Evolutionary conservation across 2,888 invertebrate genomes (phyloP).

Genomic region (Oxycera nigricornis): DNA sequence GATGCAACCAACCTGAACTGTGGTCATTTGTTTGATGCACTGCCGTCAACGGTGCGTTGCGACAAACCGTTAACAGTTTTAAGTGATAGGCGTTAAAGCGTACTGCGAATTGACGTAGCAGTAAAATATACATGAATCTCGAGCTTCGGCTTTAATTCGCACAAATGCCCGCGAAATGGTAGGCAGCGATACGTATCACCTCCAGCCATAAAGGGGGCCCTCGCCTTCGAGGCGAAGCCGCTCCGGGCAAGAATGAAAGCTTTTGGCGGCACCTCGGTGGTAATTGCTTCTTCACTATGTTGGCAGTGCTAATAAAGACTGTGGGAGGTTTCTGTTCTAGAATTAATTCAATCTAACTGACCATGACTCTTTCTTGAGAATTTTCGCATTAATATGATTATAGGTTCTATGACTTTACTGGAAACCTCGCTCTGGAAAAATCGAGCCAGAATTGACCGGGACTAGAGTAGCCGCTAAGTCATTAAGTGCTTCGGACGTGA

Average conservation of each 20-base stretch:
- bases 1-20: too few species aligned
- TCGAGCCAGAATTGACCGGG: too few species aligned
- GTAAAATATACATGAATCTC: not conserved
- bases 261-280: too few species aligned
- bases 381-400: constrained; percentile 4
- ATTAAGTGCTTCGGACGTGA: too few species aligned
- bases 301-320: not conserved
- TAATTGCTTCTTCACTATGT: not conserved
- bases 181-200: not conserved
- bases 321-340: not conserved
- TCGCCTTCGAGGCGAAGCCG: not conserved
- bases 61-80: not conserved
- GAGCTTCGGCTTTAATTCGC: not conserved
- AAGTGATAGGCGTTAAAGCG: not conserved
- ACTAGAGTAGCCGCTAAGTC: too few species aligned
- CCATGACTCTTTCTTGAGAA: not conserved
- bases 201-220: not conserved
- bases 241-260: not conserved
- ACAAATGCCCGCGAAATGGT: not conserved
- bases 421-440: too few species aligned
- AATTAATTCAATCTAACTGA: not conserved
- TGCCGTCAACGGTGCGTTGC: not conserved
- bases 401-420: not conserved
- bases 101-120: not conserved
- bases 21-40: too few species aligned